Conservation (phyloP, 2,113 vertebrate genomes). For the Microcebus ravelobensis region DNA sequence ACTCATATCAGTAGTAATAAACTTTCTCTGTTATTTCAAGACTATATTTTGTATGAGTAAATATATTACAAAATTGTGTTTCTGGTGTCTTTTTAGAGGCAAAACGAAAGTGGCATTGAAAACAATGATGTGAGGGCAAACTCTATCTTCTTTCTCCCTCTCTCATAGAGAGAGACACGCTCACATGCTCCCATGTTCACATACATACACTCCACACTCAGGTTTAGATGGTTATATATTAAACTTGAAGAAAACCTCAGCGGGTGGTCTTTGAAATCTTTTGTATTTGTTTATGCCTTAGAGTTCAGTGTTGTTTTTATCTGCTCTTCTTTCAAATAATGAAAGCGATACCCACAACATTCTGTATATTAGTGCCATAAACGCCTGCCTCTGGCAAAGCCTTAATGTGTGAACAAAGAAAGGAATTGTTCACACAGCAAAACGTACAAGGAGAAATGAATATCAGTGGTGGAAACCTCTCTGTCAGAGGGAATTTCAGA, state of each 20-base stretch:
- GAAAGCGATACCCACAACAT: constrained; percentile 69
- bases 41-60: constrained; percentile 8
- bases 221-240: background rate
- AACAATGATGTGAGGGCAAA: background rate
- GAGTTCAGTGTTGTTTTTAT: constrained; percentile 76
- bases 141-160: background rate
- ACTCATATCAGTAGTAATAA: background rate
- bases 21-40: background rate
- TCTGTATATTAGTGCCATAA: constrained; percentile 71
- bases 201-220: too few relatives aligned
- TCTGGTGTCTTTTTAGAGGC: background rate
- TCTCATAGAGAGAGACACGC: background rate
- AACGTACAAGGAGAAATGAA: constrained; percentile 48
- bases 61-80: background rate
- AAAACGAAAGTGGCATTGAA: background rate
- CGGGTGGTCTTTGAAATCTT: constrained; percentile 69
- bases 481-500: constrained; percentile 68
- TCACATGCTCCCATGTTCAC: too few relatives aligned
- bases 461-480: constrained; percentile 51
- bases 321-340: constrained; percentile 71
- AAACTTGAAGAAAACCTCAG: constrained; percentile 49
- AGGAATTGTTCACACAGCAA: constrained; percentile 52
- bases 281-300: constrained; percentile 45
- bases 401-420: constrained; percentile 66
- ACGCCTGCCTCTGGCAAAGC: constrained; percentile 59